Conservation (phyloP, 1,140 invertebrate species). For the Leptinotarsa texana region DNA sequence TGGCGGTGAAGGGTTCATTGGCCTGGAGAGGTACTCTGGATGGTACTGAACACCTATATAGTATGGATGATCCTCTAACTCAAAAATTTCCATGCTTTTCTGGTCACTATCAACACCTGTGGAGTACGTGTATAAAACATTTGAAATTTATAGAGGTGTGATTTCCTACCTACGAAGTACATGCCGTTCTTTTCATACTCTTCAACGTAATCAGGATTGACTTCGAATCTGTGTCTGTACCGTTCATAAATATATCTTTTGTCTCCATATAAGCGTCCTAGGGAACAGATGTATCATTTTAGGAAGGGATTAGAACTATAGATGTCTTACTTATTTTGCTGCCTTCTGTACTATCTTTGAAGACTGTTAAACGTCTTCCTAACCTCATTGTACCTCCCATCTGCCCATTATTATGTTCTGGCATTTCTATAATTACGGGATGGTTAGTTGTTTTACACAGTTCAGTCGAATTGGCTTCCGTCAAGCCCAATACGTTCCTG, state of each 20-base stretch:
- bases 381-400: slow-evolving; percentile 98
- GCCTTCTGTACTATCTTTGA: slow-evolving; percentile 59
- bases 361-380: slow-evolving; percentile 86
- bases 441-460: slow-evolving; percentile 64
- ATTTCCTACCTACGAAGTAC: slow-evolving; percentile 81
- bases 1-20: slow-evolving; percentile 90
- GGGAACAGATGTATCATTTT: slow-evolving; percentile 40
- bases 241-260: slow-evolving; percentile 86
- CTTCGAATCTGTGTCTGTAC: slow-evolving; percentile 96
- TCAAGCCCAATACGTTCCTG: slow-evolving; percentile 79
- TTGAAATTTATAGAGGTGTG: neutral
- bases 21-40: slow-evolving; percentile 95
- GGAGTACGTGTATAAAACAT: neutral
- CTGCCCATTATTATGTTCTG: slow-evolving; percentile 90
- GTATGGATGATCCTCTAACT: slow-evolving; percentile 80
- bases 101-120: slow-evolving; percentile 69
- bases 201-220: slow-evolving; percentile 86
- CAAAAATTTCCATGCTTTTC: slow-evolving; percentile 84
- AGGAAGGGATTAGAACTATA: too few relatives aligned
- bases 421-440: slow-evolving; percentile 97
- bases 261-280: slow-evolving; percentile 84
- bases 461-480: slow-evolving; percentile 88
- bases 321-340: slow-evolving; percentile 71
- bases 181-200: slow-evolving; percentile 82
- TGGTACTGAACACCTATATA: slow-evolving; percentile 97